phyloP scores from a whole-genome alignment of 2,113 vertebrate species.

The Tamias sibiricus region DNA sequence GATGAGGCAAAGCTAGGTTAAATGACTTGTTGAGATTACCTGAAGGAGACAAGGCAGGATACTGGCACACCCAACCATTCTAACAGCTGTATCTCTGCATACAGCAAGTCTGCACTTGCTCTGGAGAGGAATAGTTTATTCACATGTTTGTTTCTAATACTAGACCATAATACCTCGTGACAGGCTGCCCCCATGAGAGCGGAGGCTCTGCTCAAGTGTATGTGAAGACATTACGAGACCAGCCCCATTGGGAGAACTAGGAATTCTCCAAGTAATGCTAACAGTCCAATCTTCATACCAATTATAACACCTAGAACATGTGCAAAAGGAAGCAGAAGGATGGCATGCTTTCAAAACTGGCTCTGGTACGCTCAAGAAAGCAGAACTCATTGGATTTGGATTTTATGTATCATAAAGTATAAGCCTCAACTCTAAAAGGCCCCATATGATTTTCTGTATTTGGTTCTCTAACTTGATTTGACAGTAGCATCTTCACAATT shows the following conservation, averaged over 20 bases:
- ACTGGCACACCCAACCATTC: neutral
- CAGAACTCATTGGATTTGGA: neutral
- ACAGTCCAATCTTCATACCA: neutral
- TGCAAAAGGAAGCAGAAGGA: neutral
- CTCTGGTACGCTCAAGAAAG: neutral
- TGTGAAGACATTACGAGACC: neutral
- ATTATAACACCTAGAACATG: neutral
- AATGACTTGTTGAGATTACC: neutral
- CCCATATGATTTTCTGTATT: neutral
- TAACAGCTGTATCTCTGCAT: neutral
- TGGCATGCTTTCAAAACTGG: neutral
- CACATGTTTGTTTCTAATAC: neutral
- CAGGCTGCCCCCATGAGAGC: no score
- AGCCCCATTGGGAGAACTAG: neutral
- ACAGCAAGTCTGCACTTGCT: no score
- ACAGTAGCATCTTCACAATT: neutral
- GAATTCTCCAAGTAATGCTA: neutral
- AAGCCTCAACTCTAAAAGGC: neutral
- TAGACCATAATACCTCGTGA: neutral
- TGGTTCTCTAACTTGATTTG: slow-evolving; percentile 22
- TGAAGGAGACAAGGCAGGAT: neutral
- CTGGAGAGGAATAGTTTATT: neutral
- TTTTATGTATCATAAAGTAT: neutral
- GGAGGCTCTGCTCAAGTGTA: neutral
- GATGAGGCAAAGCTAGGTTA: neutral